A percentile compares a stretch with the other conserved stretches of the same genome.
These are phyloP conservation scores for Caenorhabditis sp. DNA, from an alignment of 2,888 invertebrate species.

Conservation along the genomic window DNA sequence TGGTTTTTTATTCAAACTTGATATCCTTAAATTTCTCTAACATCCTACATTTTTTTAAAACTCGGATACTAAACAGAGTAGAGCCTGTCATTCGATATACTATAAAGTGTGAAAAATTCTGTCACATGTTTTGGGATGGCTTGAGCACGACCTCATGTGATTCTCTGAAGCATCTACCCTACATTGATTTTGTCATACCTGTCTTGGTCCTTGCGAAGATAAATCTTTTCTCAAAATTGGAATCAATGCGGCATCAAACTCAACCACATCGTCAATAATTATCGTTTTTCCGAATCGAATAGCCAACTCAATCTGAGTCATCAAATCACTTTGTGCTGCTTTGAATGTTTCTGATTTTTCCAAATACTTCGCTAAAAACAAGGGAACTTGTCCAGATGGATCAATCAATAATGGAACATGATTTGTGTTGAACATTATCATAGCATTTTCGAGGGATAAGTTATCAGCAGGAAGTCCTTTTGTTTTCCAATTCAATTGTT, in stretches of 20 bases:
- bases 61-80: too few species aligned
- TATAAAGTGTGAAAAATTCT: too few species aligned
- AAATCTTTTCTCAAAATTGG: slow-evolving; percentile 78
- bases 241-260: slow-evolving; percentile 77
- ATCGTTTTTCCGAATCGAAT: slow-evolving; percentile 87
- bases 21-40: too few species aligned
- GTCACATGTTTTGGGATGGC: too few species aligned
- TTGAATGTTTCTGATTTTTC: slow-evolving; percentile 80
- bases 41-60: too few species aligned
- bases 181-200: too few species aligned
- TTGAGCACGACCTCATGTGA: too few species aligned
- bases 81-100: too few species aligned
- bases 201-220: slow-evolving; percentile 62
- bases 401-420: slow-evolving; percentile 85
- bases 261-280: slow-evolving; percentile 82
- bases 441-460: slow-evolving; percentile 83
- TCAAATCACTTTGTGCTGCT: slow-evolving; percentile 79
- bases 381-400: slow-evolving; percentile 75
- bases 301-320: slow-evolving; percentile 73
- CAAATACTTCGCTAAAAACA: slow-evolving; percentile 74
- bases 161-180: too few species aligned
- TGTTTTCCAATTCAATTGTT: slow-evolving; percentile 84
- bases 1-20: too few species aligned
- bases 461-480: slow-evolving; percentile 84
- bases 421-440: slow-evolving; percentile 79